phyloP scores from a whole-genome alignment of 2,888 invertebrate species.

The Amiota minor region DNA sequence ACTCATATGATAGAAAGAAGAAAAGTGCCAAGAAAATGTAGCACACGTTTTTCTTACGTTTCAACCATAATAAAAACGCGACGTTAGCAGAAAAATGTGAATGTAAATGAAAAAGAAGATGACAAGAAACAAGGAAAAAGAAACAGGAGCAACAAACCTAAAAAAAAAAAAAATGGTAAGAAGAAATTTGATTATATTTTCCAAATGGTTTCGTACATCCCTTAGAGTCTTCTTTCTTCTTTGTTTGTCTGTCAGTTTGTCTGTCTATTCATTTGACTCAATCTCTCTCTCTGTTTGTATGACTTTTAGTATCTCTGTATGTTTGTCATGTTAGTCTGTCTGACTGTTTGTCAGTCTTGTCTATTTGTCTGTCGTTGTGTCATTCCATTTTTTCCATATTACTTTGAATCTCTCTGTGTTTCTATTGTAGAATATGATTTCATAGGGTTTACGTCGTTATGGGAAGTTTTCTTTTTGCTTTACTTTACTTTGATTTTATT shows the following conservation, averaged over 20 bases:
- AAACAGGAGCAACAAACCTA: too few relatives aligned
- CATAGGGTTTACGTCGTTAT: neutral
- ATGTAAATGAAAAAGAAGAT: too few relatives aligned
- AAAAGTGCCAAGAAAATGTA: too few relatives aligned
- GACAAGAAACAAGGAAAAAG: too few relatives aligned
- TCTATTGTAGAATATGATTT: neutral
- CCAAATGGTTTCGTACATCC: neutral
- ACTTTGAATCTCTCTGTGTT: too few relatives aligned
- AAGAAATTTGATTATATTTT: neutral
- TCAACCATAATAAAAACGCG: too few relatives aligned
- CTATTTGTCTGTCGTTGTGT: neutral
- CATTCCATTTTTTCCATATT: neutral
- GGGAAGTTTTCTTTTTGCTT: too few relatives aligned
- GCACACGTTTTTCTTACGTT: too few relatives aligned
- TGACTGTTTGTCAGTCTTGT: neutral
- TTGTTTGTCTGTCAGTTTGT: conserved; percentile 3
- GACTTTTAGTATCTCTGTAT: neutral
- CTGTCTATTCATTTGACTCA: neutral
- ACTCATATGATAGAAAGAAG: too few relatives aligned
- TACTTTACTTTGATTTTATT: neutral
- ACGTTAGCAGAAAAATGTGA: too few relatives aligned
- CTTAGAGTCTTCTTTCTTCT: neutral
- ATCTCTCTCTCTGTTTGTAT: neutral
- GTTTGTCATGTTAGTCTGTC: neutral
- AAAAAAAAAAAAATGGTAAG: neutral